Conservation (phyloP, 2,888 invertebrate genomes). For the Pammene fasciana region DNA sequence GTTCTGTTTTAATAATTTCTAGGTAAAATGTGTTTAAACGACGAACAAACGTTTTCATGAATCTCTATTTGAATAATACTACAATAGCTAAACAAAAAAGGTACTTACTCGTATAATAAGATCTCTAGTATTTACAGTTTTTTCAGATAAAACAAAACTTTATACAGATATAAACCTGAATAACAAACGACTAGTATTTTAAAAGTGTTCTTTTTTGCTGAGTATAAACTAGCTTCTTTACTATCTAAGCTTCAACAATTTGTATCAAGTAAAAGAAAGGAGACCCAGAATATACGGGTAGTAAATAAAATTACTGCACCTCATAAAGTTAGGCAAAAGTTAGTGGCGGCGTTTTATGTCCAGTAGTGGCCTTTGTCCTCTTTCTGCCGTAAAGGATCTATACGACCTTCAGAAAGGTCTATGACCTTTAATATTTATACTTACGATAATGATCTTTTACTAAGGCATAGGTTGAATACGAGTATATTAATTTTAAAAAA, state of each 20-base stretch:
- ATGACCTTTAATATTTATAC: background rate
- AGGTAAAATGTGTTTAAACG: too few relatives aligned
- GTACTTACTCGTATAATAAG: too few relatives aligned
- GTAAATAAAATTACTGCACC: constrained; percentile 38
- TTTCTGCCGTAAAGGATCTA: constrained; percentile 3
- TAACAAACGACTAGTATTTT: background rate
- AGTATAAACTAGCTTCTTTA: constrained; percentile 21
- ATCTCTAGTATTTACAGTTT: too few relatives aligned
- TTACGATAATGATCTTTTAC: background rate
- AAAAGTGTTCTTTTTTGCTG: background rate
- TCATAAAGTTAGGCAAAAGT: constrained; percentile 35
- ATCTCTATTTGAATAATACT: too few relatives aligned
- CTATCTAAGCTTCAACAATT: constrained; percentile 26
- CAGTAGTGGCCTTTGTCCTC: constrained; percentile 23
- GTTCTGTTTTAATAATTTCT: too few relatives aligned
- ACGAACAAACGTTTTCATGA: too few relatives aligned
- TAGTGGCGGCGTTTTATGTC: constrained; percentile 26
- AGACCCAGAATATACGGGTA: constrained; percentile 30
- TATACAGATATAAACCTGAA: background rate
- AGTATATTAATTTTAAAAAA: too few relatives aligned
- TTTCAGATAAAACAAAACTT: too few relatives aligned
- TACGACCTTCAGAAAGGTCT: constrained; percentile 2
- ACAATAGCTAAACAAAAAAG: too few relatives aligned
- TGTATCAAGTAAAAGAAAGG: constrained; percentile 24
- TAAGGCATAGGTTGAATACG: background rate